Conservation (phyloP, 2,797 vertebrate species). For the Xenops minutus region DNA sequence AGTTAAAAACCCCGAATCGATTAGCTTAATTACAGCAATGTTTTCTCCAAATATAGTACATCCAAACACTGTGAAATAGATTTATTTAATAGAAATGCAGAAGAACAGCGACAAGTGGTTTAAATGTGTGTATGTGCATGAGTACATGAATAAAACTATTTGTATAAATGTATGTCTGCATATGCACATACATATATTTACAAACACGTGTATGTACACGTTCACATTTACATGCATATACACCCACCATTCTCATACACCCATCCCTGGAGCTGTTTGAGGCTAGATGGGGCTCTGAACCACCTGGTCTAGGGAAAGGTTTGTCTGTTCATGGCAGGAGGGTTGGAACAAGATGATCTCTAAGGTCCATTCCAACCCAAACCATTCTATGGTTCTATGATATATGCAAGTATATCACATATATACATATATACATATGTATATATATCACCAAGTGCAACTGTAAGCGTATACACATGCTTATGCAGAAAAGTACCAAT, state of each 20-base stretch:
- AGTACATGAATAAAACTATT: neutral
- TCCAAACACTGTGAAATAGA: neutral
- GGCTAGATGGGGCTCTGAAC: neutral
- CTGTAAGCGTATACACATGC: neutral
- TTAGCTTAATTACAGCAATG: neutral
- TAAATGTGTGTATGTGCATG: neutral
- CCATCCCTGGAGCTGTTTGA: neutral
- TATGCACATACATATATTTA: neutral
- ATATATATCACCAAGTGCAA: neutral
- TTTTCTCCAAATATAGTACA: neutral
- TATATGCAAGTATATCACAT: too few species aligned
- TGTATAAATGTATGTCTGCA: neutral
- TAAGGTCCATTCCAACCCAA: neutral
- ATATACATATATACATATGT: neutral
- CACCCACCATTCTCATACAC: neutral
- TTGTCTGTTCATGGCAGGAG: neutral
- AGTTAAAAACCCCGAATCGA: neutral
- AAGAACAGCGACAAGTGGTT: neutral
- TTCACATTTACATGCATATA: too few species aligned
- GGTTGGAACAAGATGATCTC: accelerated
- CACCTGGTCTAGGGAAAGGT: neutral
- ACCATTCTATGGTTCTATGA: neutral
- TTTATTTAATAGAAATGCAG: neutral
- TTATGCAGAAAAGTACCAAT: neutral
- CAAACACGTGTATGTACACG: neutral